Conservation (phyloP, 2,113 vertebrate genomes). For the Lanius collurio region DNA sequence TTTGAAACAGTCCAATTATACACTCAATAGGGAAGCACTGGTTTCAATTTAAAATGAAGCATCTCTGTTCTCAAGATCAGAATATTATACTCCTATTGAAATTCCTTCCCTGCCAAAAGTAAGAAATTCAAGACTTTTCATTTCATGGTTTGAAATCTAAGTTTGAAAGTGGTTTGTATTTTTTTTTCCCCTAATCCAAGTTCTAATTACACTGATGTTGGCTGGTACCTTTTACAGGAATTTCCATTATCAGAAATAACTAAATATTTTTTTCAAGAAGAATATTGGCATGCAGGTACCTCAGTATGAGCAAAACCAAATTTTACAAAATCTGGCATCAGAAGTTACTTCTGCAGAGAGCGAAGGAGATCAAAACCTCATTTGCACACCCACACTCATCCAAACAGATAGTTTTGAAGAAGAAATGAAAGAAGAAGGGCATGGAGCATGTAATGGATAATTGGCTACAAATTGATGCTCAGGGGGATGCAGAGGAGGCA, state of each 20-base stretch:
- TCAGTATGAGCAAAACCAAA: constrained; percentile 15
- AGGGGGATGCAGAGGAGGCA: not conserved
- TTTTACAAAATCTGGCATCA: constrained; percentile 49
- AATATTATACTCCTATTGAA: not conserved
- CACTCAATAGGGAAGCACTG: not conserved
- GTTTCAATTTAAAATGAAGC: not conserved
- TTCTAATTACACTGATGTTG: constrained; percentile 39
- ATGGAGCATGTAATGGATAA: not conserved
- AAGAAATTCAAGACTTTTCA: constrained; percentile 17
- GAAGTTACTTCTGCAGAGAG: constrained; percentile 32
- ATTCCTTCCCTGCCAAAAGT: constrained; percentile 9
- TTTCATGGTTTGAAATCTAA: constrained; percentile 40
- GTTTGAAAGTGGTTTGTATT: not conserved
- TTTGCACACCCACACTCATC: not conserved
- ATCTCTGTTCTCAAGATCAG: not conserved
- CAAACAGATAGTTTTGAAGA: not conserved
- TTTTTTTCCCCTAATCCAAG: not conserved
- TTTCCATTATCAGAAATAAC: not conserved
- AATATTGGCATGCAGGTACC: not conserved
- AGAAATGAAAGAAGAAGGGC: not conserved
- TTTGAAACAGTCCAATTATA: not conserved
- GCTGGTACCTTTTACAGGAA: not conserved
- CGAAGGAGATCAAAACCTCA: constrained; percentile 47
- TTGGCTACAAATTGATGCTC: constrained; percentile 18
- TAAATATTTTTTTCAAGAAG: constrained; percentile 13